Evolutionary conservation across 2,888 invertebrate species (phyloP).

Genomic region (Lasioglossum oenotherae): DNA sequence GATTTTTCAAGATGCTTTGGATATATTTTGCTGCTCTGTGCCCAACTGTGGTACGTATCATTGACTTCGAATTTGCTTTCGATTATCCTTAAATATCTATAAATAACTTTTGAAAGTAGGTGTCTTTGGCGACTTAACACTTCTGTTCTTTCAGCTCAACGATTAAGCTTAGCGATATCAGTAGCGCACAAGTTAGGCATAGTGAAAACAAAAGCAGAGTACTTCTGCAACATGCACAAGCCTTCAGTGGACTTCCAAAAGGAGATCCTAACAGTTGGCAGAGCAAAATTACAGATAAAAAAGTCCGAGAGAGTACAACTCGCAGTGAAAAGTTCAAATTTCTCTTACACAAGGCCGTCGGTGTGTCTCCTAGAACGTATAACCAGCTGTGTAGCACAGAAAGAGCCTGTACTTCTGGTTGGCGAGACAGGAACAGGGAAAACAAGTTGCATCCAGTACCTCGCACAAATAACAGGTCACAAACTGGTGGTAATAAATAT

Average conservation of each 20-base stretch:
- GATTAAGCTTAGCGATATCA: conserved; percentile 89
- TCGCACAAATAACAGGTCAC: conserved; percentile 93
- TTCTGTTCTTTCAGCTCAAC: conserved; percentile 90
- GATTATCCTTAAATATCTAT: too few relatives aligned
- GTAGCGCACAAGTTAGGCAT: conserved; percentile 94
- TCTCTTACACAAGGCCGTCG: conserved; percentile 93
- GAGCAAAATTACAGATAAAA: conserved; percentile 85
- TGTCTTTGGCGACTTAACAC: conserved; percentile 84
- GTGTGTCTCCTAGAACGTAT: conserved; percentile 94
- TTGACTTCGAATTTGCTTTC: too few relatives aligned
- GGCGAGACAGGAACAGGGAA: conserved; percentile 99
- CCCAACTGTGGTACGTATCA: conserved; percentile 83
- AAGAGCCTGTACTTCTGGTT: conserved; percentile 96
- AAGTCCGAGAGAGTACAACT: conserved; percentile 75
- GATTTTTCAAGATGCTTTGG: conserved; percentile 94
- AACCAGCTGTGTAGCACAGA: conserved; percentile 91
- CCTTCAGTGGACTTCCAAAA: conserved; percentile 89
- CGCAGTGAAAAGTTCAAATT: conserved; percentile 85
- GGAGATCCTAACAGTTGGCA: conserved; percentile 89
- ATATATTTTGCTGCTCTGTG: conserved; percentile 94
- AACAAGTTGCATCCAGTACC: conserved; percentile 96
- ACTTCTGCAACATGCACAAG: conserved; percentile 91
- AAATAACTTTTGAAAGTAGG: neutral
- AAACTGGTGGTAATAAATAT: conserved; percentile 97
- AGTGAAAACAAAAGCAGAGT: conserved; percentile 92